Conservation (phyloP, 1,140 invertebrate species). For the Latrodectus geometricus region DNA sequence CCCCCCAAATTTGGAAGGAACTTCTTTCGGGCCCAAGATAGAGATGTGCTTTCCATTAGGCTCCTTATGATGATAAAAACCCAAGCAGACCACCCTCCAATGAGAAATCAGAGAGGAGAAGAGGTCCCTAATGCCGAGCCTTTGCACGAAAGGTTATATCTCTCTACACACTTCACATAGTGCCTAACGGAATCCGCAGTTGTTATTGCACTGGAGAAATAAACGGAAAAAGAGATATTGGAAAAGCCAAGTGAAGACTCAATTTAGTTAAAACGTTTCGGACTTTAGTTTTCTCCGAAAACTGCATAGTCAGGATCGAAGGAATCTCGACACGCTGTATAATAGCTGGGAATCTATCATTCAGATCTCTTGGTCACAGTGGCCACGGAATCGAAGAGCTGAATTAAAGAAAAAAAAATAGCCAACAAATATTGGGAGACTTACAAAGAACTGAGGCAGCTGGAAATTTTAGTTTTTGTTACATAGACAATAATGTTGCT, state of each 20-base stretch:
- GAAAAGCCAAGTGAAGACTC: constrained; percentile 42
- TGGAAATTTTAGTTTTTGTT: no score
- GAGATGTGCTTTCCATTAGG: constrained; percentile 58
- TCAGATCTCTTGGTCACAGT: no score
- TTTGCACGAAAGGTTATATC: constrained; percentile 1
- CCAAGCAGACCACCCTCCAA: constrained; percentile 18
- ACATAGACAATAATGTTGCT: no score
- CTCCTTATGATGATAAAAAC: constrained; percentile 61
- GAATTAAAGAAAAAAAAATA: no score
- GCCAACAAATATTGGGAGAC: no score
- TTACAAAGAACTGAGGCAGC: no score
- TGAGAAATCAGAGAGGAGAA: constrained; percentile 43
- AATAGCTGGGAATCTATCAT: constrained; percentile 23
- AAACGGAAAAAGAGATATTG: constrained; percentile 34
- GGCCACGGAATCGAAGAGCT: no score
- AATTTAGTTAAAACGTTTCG: constrained; percentile 57
- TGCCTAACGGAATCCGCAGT: constrained; percentile 20
- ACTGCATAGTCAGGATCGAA: constrained; percentile 11
- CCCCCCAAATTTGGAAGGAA: constrained; percentile 39
- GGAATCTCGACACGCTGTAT: no score
- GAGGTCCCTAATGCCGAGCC: constrained; percentile 32
- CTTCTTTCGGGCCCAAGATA: constrained; percentile 39
- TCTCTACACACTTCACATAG: constrained; percentile 38
- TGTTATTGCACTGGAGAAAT: constrained; percentile 45
- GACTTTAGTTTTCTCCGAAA: constrained; percentile 21